Evolutionary conservation across 2,797 vertebrate species (phyloP).

Genomic region (Heterohyrax brucei): DNA sequence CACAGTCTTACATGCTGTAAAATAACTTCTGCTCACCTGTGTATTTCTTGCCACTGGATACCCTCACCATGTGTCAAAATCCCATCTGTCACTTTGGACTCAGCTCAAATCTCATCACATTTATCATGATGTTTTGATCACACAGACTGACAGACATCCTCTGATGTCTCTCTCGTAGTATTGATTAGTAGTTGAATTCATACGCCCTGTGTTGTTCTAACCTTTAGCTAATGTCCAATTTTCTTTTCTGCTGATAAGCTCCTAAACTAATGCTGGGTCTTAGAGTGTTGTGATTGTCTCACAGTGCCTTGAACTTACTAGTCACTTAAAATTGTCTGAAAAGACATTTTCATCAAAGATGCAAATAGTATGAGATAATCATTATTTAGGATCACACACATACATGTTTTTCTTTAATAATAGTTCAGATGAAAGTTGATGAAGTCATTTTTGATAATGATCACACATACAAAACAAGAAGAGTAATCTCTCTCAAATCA

Average conservation of each 20-base stretch:
- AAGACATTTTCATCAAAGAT: neutral
- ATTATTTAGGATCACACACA: neutral
- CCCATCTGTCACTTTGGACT: neutral
- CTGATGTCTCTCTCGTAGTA: neutral
- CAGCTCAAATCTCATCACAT: neutral
- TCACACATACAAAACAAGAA: neutral
- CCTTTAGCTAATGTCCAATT: neutral
- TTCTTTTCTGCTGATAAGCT: neutral
- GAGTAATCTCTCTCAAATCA: neutral
- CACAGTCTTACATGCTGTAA: neutral
- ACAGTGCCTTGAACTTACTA: neutral
- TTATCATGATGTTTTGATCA: neutral
- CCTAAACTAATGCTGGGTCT: neutral
- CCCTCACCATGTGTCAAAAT: neutral
- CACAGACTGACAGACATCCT: neutral
- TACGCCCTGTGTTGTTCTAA: neutral
- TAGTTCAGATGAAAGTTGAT: neutral
- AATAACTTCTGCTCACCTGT: neutral
- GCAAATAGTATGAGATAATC: neutral
- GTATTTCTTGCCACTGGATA: neutral
- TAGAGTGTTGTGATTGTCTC: neutral
- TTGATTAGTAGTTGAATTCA: neutral
- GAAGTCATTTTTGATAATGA: neutral
- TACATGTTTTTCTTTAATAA: neutral
- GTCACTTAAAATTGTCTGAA: neutral